These are phyloP conservation scores for Drosophila anceps DNA, from an alignment of 2,888 invertebrate genomes.

Conservation along the genomic window DNA sequence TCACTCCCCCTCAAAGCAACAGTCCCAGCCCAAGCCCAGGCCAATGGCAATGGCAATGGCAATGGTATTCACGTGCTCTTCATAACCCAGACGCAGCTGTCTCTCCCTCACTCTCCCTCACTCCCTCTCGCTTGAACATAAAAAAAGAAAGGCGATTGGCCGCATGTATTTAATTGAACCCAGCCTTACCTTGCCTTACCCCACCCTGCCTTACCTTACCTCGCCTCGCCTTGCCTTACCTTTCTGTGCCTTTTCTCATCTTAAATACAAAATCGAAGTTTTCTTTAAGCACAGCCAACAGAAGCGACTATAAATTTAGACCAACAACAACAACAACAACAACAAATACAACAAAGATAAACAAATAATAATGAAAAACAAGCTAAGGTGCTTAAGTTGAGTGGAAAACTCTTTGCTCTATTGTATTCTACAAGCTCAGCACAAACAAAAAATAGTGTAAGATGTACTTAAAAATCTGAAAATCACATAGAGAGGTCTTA, in stretches of 20 bases:
- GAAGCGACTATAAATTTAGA: conserved; percentile 24
- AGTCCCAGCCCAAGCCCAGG: conserved; percentile 18
- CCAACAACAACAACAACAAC: conserved; percentile 16
- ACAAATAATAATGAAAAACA: conserved; percentile 22
- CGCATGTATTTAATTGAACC: conserved; percentile 33
- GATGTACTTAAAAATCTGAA: neutral
- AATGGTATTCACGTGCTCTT: conserved; percentile 27
- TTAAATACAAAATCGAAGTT: conserved; percentile 23
- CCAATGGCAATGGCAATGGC: conserved; percentile 3
- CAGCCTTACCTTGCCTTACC: neutral
- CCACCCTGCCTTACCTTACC: too few species aligned
- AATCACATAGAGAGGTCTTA: neutral
- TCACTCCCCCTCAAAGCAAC: neutral
- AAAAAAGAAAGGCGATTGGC: conserved; percentile 20
- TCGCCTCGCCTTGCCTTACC: neutral
- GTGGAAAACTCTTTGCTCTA: neutral
- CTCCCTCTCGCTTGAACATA: neutral
- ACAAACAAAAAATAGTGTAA: neutral
- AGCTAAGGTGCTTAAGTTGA: neutral
- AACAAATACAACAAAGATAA: neutral
- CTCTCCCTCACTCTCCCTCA: neutral
- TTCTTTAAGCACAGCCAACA: conserved; percentile 14
- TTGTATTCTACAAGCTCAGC: neutral
- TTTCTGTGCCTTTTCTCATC: neutral
- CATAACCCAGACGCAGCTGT: neutral